A percentile compares a stretch with the other conserved stretches of the same genome.
phyloP scores from a whole-genome alignment of 2,888 invertebrate genomes.

The Aromia moschata region DNA sequence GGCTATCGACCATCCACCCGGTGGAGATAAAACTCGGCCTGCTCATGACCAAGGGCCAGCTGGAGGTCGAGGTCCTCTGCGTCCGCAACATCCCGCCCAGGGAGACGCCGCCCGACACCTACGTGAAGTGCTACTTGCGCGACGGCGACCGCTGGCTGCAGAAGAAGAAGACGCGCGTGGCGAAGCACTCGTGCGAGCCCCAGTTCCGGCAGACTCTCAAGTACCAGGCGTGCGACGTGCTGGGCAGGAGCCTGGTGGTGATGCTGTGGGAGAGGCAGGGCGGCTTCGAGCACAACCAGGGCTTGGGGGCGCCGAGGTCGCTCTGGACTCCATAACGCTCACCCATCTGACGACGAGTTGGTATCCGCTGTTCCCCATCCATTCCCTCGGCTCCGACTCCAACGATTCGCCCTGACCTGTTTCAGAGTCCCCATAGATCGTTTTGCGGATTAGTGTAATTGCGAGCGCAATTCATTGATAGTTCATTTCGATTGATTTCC shows the following conservation, averaged over 20 bases:
- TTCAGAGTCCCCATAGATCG: neutral
- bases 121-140: constrained; percentile 91
- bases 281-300: constrained; percentile 84
- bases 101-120: constrained; percentile 85
- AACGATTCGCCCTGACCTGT: constrained; percentile 63
- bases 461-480: no score
- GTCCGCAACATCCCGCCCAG: constrained; percentile 75
- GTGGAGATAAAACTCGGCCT: constrained; percentile 90
- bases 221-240: constrained; percentile 81
- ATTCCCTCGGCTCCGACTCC: constrained; percentile 77
- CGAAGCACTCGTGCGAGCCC: constrained; percentile 83
- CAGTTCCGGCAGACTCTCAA: constrained; percentile 89
- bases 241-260: constrained; percentile 84
- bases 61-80: constrained; percentile 86
- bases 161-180: constrained; percentile 89
- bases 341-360: constrained; percentile 86
- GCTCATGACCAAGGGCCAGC: constrained; percentile 88
- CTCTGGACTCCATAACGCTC: constrained; percentile 81
- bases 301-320: constrained; percentile 76
- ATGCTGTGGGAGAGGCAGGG: constrained; percentile 94
- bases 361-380: constrained; percentile 92
- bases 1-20: constrained; percentile 72
- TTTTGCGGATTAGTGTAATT: no score
- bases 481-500: no score
- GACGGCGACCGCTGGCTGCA: constrained; percentile 90